These are phyloP conservation scores for Ceryle rudis DNA, from an alignment of 2,797 vertebrate genomes.

Conservation along the genomic window DNA sequence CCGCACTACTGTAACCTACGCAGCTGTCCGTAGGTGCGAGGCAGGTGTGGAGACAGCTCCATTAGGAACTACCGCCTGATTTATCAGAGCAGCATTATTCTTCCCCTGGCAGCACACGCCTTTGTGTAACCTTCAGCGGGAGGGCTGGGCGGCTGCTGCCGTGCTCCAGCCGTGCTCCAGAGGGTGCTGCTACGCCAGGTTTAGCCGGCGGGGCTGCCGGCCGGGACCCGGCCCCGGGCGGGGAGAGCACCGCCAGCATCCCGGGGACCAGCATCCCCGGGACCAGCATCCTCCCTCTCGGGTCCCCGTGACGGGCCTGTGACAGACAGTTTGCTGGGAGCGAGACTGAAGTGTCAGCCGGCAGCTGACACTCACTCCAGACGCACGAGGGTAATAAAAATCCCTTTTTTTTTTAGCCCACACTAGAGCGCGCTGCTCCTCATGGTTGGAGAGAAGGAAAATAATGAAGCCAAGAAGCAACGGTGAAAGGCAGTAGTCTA, in stretches of 20 bases:
- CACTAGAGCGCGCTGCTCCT: not conserved
- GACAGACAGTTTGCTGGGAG: fast-evolving
- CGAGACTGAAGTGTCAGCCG: not conserved
- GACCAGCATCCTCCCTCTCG: no score
- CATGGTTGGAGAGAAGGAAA: not conserved
- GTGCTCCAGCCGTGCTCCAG: not conserved
- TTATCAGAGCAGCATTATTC: not conserved
- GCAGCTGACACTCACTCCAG: not conserved
- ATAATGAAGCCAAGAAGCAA: not conserved
- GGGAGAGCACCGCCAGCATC: not conserved
- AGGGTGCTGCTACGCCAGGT: conserved; percentile 5
- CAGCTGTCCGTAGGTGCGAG: not conserved
- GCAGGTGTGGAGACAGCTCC: not conserved
- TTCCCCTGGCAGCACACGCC: not conserved
- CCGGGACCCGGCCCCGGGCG: no score
- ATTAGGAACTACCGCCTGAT: not conserved
- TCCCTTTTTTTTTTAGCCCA: not conserved
- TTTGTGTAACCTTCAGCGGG: not conserved
- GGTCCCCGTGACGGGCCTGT: fast-evolving
- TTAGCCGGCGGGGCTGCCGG: not conserved
- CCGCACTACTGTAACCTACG: fast-evolving
- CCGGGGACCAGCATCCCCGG: not conserved
- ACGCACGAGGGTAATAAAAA: fast-evolving
- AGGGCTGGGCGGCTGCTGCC: not conserved
- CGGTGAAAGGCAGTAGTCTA: not conserved